phyloP scores from a whole-genome alignment of 2,888 invertebrate genomes.

The Eudasyphora cyanicolor region DNA sequence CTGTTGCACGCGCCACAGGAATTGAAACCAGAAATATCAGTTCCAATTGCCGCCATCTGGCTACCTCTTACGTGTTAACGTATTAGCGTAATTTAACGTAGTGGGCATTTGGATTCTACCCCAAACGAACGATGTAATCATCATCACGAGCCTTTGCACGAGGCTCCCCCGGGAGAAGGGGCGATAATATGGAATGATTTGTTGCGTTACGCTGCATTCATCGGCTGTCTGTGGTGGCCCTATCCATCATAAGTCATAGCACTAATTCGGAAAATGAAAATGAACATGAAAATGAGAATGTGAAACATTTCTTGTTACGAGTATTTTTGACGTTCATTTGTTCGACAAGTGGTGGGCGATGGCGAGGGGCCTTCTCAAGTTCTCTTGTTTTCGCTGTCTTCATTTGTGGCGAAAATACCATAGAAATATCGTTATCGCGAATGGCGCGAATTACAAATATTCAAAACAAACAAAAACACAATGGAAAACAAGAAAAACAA shows the following conservation, averaged over 20 bases:
- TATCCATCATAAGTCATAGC: constrained; percentile 9
- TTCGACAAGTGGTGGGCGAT: not conserved
- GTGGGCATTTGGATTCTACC: not conserved
- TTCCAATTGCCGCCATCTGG: too few species aligned
- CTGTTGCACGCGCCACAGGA: not conserved
- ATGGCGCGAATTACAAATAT: not conserved
- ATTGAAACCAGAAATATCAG: not conserved
- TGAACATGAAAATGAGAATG: too few species aligned
- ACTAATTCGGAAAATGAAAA: not conserved
- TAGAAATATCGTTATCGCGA: constrained; percentile 8
- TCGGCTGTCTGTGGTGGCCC: too few species aligned
- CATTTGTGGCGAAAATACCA: not conserved
- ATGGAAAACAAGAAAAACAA: constrained; percentile 6
- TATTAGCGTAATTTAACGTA: too few species aligned
- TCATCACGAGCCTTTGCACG: not conserved
- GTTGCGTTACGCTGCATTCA: not conserved
- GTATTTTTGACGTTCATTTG: not conserved
- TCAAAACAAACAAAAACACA: not conserved
- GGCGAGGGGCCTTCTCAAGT: not conserved
- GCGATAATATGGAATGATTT: not conserved
- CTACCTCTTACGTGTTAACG: not conserved
- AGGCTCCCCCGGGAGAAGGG: not conserved
- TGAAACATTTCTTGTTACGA: constrained; percentile 23
- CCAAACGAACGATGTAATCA: too few species aligned
- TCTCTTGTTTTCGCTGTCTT: not conserved